Conservation (phyloP, 2,888 invertebrate genomes). For the Physocephala rufipes region DNA sequence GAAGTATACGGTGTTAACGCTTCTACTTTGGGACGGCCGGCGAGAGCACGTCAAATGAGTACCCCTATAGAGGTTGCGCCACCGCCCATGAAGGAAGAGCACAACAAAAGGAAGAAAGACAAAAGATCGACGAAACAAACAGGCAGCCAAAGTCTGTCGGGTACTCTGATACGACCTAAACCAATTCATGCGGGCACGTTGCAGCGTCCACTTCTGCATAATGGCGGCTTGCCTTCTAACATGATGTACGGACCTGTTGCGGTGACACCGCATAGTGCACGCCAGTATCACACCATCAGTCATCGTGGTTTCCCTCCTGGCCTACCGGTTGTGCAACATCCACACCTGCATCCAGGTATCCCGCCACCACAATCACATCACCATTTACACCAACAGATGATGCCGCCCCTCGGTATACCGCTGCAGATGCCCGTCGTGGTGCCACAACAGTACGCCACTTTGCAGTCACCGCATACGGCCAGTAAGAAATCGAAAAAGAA, state of each 20-base stretch:
- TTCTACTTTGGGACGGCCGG: constrained; percentile 72
- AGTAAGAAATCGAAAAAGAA: constrained; percentile 69
- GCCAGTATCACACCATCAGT: constrained; percentile 68
- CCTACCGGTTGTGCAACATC: constrained; percentile 58
- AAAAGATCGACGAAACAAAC: constrained; percentile 58
- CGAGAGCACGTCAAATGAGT: constrained; percentile 82
- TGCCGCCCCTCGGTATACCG: constrained; percentile 61
- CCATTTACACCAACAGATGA: constrained; percentile 50
- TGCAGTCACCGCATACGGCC: constrained; percentile 72
- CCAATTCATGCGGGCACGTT: constrained; percentile 63
- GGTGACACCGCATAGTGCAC: constrained; percentile 46
- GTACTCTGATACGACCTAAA: constrained; percentile 65
- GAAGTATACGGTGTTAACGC: constrained; percentile 70
- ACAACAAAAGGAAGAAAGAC: constrained; percentile 70
- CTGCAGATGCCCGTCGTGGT: constrained; percentile 66
- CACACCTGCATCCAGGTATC: constrained; percentile 50
- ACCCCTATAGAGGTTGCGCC: constrained; percentile 85
- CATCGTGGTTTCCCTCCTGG: constrained; percentile 65
- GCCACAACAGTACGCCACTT: constrained; percentile 72
- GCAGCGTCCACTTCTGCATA: constrained; percentile 58
- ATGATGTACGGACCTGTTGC: constrained; percentile 64
- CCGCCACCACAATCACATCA: constrained; percentile 50
- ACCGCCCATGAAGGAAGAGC: constrained; percentile 78
- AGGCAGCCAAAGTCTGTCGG: constrained; percentile 65
- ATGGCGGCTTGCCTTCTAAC: constrained; percentile 53